Evolutionary conservation across 2,888 invertebrate species (phyloP), one percentile per base, ranked within the genome.

Genomic region (Aplocera efformata): DNA sequence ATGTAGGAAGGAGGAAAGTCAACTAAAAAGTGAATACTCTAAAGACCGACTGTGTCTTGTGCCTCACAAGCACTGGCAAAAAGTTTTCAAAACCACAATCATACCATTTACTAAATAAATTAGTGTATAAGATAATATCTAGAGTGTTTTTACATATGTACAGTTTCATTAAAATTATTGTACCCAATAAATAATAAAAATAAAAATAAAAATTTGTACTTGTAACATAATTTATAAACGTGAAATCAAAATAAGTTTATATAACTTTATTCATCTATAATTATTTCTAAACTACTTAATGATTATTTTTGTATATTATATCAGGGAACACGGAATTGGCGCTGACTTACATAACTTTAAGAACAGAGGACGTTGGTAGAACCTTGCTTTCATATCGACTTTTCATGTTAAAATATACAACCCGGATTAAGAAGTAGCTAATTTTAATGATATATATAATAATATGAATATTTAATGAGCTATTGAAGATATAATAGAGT

Each of bases 61-160:
- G 72, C 70, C 68, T 64, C 69, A 60, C 63, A 63, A 70, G 68
- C 67, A 68, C 69, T 68, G 66, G 67, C 68, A 70, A 66, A 60
- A 56, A 63, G 66, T 74, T 72, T 67, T 67, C 58, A 65, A 69
- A 79, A 77, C 72, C 71, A 72, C 77, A 74, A 73, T 72, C 75
- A 73, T 75, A 72, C 73, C 74, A 74, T 72, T 69, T 68, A 67
- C 65, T 79, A 82, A 86, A 86, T 86, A 88, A 86, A 84, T 85
- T 84, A 79, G 76, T 80, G 76, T 81, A 79, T 77, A 74, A 67
- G 68, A 79, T 77, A 79, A 78, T 79, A 81, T 73, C 77, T 82
- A 83, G 73, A 68, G 72, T 70, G 72, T 84, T 83, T 86, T 81
- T 86, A 88, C 86, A 88, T 88, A 86, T 88, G 71, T 86, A 88